Evolutionary conservation across 30 jellyfish, hydroid and myxozoan genomes (phyloP).

Genomic region (Hydra vulgaris): DNA sequence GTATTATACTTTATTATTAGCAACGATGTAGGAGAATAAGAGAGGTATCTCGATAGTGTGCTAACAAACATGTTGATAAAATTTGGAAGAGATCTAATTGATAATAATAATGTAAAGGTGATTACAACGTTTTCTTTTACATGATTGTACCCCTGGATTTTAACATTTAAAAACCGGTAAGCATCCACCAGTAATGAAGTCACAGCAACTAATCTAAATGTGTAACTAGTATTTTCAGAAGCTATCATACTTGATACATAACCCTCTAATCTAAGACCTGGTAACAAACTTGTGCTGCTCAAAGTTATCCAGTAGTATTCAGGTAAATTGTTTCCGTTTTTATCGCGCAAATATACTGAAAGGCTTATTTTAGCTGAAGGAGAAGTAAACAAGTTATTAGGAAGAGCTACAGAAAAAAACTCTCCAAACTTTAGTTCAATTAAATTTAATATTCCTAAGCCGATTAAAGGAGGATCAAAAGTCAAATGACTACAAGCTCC

Average conservation of each 20-base stretch:
- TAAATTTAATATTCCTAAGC: conserved; percentile 4
- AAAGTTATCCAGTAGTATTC: conserved; percentile 11
- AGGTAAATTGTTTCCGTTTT: conserved; percentile 1
- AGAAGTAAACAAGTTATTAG: conserved; percentile 24
- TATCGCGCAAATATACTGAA: not conserved
- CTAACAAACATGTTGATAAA: not conserved
- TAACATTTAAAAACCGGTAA: not conserved
- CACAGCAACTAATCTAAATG: conserved; percentile 18
- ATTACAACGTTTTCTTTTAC: not conserved
- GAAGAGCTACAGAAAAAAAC: conserved; percentile 28
- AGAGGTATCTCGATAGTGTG: not conserved
- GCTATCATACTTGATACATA: conserved; percentile 11
- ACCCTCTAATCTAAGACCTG: conserved; percentile 19
- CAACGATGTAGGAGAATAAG: not conserved
- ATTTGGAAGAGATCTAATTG: not conserved
- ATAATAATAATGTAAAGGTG: not conserved
- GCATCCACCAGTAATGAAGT: conserved; percentile 13
- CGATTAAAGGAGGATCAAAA: conserved; percentile 39
- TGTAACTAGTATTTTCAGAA: conserved; percentile 4
- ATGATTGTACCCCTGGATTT: not conserved
- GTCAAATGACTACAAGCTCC: conserved; percentile 37
- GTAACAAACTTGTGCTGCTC: not conserved
- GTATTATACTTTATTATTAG: not conserved
- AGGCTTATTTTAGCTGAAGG: conserved; percentile 24
- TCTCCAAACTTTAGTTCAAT: conserved; percentile 32